Evolutionary conservation across 1,140 invertebrate species (phyloP).

Genomic region (Drosophila melanica): DNA sequence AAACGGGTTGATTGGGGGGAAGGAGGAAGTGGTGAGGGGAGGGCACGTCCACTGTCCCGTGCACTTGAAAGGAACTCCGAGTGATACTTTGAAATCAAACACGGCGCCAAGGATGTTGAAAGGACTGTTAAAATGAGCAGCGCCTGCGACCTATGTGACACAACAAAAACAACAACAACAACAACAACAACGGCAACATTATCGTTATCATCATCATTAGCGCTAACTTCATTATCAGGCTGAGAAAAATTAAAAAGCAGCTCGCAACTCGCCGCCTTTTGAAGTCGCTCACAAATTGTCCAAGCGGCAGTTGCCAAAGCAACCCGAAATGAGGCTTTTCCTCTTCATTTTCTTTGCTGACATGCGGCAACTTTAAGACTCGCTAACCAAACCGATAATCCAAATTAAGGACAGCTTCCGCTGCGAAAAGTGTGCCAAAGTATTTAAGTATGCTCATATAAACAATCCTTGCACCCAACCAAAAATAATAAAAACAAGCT

Average conservation of each 20-base stretch:
- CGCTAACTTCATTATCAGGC: conserved; percentile 8
- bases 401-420: background rate
- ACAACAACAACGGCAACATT: background rate
- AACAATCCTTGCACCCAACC: no score
- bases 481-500: no score
- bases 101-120: conserved; percentile 53
- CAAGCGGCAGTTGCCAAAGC: background rate
- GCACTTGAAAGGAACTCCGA: conserved; percentile 57
- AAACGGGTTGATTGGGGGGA: background rate
- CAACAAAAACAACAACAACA: conserved; percentile 13
- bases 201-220: conserved; percentile 9
- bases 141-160: conserved; percentile 68
- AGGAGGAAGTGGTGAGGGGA: no score
- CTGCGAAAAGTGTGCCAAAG: conserved; percentile 22
- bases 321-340: background rate
- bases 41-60: conserved; percentile 13
- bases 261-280: conserved; percentile 34
- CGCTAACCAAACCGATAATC: background rate
- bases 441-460: conserved; percentile 7
- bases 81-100: conserved; percentile 83
- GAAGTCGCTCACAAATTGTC: conserved; percentile 49
- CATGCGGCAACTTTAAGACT: conserved; percentile 2
- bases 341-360: background rate
- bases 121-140: conserved; percentile 59
- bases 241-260: conserved; percentile 66